Base-by-base conservation (phyloP, 53 echinoderm and acorn worm genomes). In the Stichopus horrens region DNA sequence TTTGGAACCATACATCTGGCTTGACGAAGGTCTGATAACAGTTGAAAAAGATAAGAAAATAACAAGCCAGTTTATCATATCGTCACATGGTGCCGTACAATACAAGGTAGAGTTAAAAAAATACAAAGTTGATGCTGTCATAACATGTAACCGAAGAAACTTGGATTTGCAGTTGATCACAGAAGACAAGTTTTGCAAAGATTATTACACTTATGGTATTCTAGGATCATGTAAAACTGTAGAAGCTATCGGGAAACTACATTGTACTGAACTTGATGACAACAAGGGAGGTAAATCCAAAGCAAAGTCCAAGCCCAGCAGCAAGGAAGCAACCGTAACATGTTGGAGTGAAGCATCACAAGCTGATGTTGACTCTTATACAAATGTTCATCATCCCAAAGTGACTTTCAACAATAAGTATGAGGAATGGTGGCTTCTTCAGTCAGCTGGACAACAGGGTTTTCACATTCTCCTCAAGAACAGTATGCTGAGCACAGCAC, bases 151-250 rank as follows among this genome's bases (percentile, higher is more conserved):
- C 79, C 79, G 79, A 9, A 76, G 85, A 21, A 90, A 94, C 59
- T 80, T 96, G 14, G 93, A 90, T n/a, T 65, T 96, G 53, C 85
- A 86, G 57, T 19, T 94, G 23, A 79, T 87, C 73, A 86, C 89
- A 14, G 88, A 91, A 7, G 86, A 86, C 4, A 88, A 90, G 54
- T 74, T 93, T 4, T 96, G 96, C 74, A 74, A 86, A 21, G 57
- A 76, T 51, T 54, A 68, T 55, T 76, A 86, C 9, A 58, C 88
- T 6, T 22, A 79, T 8, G 96, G 96, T 23, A 55, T 96, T 7
- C 83, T 96, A 7, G 86, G 89, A 73, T 88, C 93, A 5, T 94
- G 94, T 87, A 89, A 93, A 57, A 94, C 94, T 7, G 19, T 93
- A 56, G 90, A 82, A 58, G 58, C 89, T 19, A 90, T 96, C 74